Conservation (phyloP, 2,113 vertebrate genomes). For the Archocentrus centrarchus region DNA sequence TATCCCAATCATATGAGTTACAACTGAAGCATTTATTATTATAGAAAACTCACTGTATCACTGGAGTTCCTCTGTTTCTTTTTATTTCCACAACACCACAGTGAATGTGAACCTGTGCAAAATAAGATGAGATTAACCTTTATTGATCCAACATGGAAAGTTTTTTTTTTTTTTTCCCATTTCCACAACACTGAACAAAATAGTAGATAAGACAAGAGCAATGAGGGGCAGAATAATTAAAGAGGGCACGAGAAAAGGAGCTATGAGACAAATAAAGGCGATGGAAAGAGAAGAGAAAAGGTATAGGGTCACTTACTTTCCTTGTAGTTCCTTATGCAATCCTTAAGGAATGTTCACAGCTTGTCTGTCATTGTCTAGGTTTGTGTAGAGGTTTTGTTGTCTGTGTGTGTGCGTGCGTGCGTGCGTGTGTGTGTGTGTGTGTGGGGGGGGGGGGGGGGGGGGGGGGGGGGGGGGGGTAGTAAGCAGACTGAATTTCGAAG, state of each 20-base stretch:
- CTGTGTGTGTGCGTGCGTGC: conserved; percentile 27
- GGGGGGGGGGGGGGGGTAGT: too few species aligned
- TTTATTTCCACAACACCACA: neutral
- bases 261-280: neutral
- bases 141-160: conserved; percentile 30
- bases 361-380: conserved; percentile 60
- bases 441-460: neutral
- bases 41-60: neutral
- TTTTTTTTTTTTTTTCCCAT: conserved; percentile 28
- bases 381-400: conserved; percentile 40
- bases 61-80: neutral
- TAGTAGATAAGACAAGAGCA: neutral
- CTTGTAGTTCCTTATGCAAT: conserved; percentile 61
- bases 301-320: conserved; percentile 48
- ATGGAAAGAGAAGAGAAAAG: conserved; percentile 8
- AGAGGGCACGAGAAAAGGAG: neutral
- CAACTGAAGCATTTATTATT: neutral
- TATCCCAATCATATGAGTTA: neutral
- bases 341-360: conserved; percentile 70
- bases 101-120: conserved; percentile 6
- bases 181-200: conserved; percentile 31
- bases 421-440: conserved; percentile 21
- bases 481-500: neutral
- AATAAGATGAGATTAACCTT: conserved; percentile 36
- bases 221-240: neutral